phyloP scores from a whole-genome alignment of 2,113 vertebrate species.

The Lepidothrix coronata region DNA sequence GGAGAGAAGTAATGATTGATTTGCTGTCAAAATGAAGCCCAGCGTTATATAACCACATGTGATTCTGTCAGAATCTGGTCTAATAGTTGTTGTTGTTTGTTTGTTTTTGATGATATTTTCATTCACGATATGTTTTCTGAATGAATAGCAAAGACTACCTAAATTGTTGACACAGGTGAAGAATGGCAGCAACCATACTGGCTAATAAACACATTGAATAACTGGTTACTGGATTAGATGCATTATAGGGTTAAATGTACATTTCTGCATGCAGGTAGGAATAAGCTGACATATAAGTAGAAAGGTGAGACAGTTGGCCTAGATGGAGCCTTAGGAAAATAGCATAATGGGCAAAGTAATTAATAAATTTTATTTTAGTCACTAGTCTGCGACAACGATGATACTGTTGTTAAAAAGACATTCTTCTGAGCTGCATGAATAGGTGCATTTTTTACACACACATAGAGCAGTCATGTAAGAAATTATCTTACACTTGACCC shows the following conservation, averaged over 20 bases:
- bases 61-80: background rate
- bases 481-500: background rate
- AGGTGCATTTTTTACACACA: background rate
- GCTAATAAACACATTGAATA: background rate
- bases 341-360: background rate
- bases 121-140: background rate
- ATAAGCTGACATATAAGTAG: background rate
- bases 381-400: accelerated
- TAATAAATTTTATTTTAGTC: background rate
- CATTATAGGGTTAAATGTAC: background rate
- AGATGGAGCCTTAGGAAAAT: background rate
- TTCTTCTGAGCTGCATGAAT: background rate
- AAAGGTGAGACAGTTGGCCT: background rate
- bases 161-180: background rate
- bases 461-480: background rate
- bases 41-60: background rate
- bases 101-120: background rate
- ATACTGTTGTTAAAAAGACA: background rate
- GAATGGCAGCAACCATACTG: background rate
- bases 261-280: background rate
- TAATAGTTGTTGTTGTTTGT: background rate
- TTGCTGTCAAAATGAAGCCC: background rate
- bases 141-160: background rate
- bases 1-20: background rate
- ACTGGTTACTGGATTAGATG: background rate